A percentile compares a stretch with the other conserved stretches of the same genome.
Conservation (phyloP, 92 coral and sea anemone species). For the Phenganax subtilis region DNA sequence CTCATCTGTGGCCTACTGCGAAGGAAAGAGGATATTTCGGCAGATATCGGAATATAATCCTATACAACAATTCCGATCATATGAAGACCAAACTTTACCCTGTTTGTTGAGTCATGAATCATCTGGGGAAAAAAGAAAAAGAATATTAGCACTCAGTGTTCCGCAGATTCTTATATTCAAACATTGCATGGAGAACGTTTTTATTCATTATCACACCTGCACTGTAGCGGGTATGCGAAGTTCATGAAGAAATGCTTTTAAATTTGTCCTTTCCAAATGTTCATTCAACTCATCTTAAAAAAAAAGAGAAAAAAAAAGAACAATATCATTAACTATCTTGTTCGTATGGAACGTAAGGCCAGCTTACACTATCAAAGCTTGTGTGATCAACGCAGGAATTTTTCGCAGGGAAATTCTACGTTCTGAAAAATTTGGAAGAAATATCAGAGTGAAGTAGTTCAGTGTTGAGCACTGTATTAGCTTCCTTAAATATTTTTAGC, state of each 20-base stretch:
- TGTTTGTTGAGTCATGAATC: slow-evolving; percentile 49
- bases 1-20: too few species aligned
- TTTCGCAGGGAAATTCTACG: too few species aligned
- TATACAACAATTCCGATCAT: too few species aligned
- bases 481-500: too few species aligned
- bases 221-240: slow-evolving; percentile 99
- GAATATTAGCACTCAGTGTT: not conserved
- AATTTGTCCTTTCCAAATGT: slow-evolving; percentile 45
- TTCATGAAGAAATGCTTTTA: slow-evolving; percentile 64
- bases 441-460: too few species aligned
- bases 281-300: slow-evolving; percentile 44
- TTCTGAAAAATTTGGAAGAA: too few species aligned
- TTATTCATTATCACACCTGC: slow-evolving; percentile 44
- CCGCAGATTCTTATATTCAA: not conserved
- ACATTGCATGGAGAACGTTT: not conserved
- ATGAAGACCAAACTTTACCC: too few species aligned
- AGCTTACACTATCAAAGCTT: too few species aligned
- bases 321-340: not conserved
- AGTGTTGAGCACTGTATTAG: too few species aligned
- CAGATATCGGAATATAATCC: too few species aligned
- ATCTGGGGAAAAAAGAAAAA: slow-evolving; percentile 44
- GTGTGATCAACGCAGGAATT: too few species aligned
- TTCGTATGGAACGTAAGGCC: not conserved
- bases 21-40: too few species aligned
- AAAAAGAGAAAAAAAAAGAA: not conserved